Conservation (phyloP, 2,113 vertebrate genomes). For the Sylvilagus bachmani region DNA sequence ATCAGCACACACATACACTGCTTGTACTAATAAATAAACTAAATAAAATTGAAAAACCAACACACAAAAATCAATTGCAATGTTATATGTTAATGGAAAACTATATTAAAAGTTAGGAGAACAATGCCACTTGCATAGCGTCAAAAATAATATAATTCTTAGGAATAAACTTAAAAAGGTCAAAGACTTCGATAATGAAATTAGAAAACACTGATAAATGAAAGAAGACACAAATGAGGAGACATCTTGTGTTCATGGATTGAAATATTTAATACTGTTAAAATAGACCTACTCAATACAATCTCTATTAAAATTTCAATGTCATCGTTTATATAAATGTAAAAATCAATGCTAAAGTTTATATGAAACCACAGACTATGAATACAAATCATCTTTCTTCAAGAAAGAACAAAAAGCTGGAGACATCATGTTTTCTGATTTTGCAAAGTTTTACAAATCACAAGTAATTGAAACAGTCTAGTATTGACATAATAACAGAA, state of each 20-base stretch:
- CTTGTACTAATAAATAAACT: neutral
- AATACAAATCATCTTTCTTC: neutral
- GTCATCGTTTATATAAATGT: neutral
- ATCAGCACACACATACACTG: too few relatives aligned
- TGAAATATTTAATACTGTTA: neutral
- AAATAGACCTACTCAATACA: neutral
- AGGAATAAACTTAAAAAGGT: neutral
- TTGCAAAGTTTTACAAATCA: neutral
- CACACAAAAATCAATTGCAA: neutral
- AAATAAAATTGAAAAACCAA: neutral
- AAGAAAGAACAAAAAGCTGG: neutral
- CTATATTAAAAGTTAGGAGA: neutral
- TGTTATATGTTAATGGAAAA: neutral
- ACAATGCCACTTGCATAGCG: neutral
- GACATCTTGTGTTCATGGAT: neutral
- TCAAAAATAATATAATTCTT: neutral
- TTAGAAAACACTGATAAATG: neutral
- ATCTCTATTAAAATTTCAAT: neutral
- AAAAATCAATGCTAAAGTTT: neutral
- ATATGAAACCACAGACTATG: neutral
- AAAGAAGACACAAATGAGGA: neutral
- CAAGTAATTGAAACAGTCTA: neutral
- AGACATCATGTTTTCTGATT: neutral
- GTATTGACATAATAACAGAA: neutral
- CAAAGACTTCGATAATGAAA: neutral